Evolutionary conservation across 2,797 vertebrate genomes (phyloP).

Genomic region (Xenentodon cancila): DNA sequence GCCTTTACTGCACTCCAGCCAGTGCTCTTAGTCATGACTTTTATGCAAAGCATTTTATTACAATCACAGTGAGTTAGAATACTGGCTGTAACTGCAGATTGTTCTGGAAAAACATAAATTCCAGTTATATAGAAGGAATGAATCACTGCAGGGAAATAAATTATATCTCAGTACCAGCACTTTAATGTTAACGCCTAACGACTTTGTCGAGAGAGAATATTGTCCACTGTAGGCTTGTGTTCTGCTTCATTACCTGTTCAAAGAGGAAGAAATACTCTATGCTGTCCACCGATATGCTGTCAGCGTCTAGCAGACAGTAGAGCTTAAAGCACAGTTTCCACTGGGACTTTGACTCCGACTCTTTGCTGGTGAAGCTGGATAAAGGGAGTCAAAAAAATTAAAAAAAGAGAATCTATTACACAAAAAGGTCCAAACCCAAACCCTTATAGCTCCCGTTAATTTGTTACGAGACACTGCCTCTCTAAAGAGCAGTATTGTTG

Average conservation of each 20-base stretch:
- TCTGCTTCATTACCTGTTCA: constrained; percentile 86
- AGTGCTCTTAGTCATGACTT: constrained; percentile 65
- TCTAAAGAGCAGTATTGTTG: constrained; percentile 16
- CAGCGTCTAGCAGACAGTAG: constrained; percentile 90
- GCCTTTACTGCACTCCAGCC: constrained; percentile 52
- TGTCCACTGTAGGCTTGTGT: constrained; percentile 2
- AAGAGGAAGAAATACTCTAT: constrained; percentile 93
- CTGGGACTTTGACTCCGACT: constrained; percentile 79
- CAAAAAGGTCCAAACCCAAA: too few relatives aligned
- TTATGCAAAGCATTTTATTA: constrained; percentile 58
- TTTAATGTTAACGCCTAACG: constrained; percentile 9
- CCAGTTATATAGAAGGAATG: constrained; percentile 45
- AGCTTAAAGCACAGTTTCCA: constrained; percentile 93
- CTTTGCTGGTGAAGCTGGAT: constrained; percentile 84
- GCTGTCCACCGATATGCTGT: constrained; percentile 88
- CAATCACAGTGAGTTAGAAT: constrained; percentile 21
- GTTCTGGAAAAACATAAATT: constrained; percentile 42
- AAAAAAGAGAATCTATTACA: too few relatives aligned
- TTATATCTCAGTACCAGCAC: constrained; percentile 16
- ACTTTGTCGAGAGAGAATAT: constrained; percentile 2
- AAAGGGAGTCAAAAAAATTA: constrained; percentile 11
- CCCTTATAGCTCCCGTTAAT: constrained; percentile 26
- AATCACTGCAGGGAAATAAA: constrained; percentile 48
- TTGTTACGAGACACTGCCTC: constrained; percentile 15
- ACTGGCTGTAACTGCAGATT: too few relatives aligned